These are phyloP conservation scores for Cyanocitta stelleri DNA, from an alignment of 2,113 vertebrate genomes.

Conservation along the genomic window DNA sequence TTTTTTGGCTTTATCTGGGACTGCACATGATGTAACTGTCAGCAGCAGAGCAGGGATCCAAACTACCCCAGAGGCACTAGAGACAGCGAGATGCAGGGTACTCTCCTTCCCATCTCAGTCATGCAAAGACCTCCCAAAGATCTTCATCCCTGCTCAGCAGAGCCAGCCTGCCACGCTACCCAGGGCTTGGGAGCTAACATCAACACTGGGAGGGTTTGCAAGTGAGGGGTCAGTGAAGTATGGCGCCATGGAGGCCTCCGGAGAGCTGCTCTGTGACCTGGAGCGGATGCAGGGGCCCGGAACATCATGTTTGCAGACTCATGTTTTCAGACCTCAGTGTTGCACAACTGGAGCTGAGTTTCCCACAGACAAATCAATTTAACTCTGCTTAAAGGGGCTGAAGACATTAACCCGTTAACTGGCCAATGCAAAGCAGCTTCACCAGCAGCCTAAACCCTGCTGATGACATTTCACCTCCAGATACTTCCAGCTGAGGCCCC, in stretches of 20 bases:
- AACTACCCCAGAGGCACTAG: background rate
- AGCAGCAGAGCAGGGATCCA: background rate
- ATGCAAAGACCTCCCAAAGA: background rate
- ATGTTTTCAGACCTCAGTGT: background rate
- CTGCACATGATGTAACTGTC: background rate
- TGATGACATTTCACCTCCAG: background rate
- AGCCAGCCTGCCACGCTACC: rapidly evolving
- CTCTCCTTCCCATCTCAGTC: background rate
- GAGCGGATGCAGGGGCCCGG: background rate
- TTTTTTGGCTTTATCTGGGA: background rate
- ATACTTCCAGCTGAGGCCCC: background rate
- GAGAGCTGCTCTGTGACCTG: background rate
- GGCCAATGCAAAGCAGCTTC: background rate
- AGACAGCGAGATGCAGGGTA: rapidly evolving
- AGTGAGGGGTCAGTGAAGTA: background rate
- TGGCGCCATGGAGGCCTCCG: background rate
- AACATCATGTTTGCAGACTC: background rate
- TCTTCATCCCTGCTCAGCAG: background rate
- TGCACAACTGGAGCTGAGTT: slow-evolving; percentile 9
- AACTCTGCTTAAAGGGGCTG: background rate
- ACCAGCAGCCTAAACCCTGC: background rate
- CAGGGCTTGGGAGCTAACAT: background rate
- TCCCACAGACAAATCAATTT: background rate
- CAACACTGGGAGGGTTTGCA: background rate
- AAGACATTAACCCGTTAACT: background rate